Base-by-base conservation (phyloP, 2,888 invertebrate genomes). In the Horisme vitalbata region DNA sequence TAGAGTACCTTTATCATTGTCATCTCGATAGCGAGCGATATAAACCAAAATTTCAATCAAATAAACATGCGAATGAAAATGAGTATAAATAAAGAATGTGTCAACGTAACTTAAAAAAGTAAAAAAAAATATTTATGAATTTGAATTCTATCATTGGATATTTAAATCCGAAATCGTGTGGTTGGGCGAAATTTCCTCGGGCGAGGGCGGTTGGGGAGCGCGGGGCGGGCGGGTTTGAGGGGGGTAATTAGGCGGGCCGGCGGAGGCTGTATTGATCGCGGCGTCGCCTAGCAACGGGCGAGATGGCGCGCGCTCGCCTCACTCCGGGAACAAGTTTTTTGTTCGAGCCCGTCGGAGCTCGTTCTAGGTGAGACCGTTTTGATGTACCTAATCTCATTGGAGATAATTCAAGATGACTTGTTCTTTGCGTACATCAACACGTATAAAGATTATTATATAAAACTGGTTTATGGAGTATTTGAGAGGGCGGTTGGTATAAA, bases 231-330 rank as follows among this genome's bases (percentile, higher is more conserved):
- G 58, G 50, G 55, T 48, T 45, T 49, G 41, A 61, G 70, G 63
- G 68, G 71, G 80, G 83, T 86, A 89, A 89, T 89, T 88, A 88
- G 86, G 88, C 81, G 83, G 81, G 86, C 88, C 83, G 87, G 86
- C 83, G 87, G 88, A 87, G 88, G 88, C 88, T 88, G 88, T 85
- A 88, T 88, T 81, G 88, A 88, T 88, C 88, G 78, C 68, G 52
- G 73, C 79, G 88, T 89, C 73, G 79, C 89, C 83, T 84, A 86
- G 88, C 88, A 87, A 88, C 88, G 82, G 75, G 77, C 66, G 86
- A 84, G 87, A 87, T 83, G 85, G 83, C 85, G 80, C 78, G 70
- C 78, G 70, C 75, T 77, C 76, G 68, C 71, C 78, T 72, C 74
- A 71, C 74, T 71, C 77, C 68, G 75, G 71, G 70, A 68, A 62